Conservation (phyloP, 2,888 invertebrate genomes). For the Dasysyrphus albostriatus region DNA sequence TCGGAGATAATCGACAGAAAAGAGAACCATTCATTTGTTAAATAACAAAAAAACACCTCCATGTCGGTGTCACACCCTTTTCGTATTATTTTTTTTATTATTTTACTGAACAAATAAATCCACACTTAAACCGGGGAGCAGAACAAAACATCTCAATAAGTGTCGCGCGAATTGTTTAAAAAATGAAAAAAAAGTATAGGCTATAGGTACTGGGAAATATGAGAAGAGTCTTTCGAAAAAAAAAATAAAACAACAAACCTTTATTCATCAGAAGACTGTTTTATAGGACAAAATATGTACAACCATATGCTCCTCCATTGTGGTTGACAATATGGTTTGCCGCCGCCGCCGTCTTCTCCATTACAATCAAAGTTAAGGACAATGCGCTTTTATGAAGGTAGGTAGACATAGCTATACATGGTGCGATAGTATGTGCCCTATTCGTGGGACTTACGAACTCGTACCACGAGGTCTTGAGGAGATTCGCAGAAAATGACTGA, state of each 20-base stretch:
- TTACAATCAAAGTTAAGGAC: slow-evolving; percentile 61
- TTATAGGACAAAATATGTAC: neutral
- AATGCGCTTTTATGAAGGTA: slow-evolving; percentile 60
- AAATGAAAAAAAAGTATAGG: slow-evolving; percentile 9
- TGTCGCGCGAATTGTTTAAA: slow-evolving; percentile 56
- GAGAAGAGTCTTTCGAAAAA: slow-evolving; percentile 33
- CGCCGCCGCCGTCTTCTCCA: slow-evolving; percentile 37
- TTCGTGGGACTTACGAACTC: slow-evolving; percentile 6
- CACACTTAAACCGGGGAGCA: slow-evolving; percentile 22
- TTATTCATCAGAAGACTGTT: slow-evolving; percentile 20
- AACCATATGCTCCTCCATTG: slow-evolving; percentile 59
- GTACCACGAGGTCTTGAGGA: slow-evolving; percentile 3
- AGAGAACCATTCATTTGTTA: slow-evolving; percentile 59
- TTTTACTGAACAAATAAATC: slow-evolving; percentile 50
- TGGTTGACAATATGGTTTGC: slow-evolving; percentile 58
- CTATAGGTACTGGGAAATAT: slow-evolving; percentile 36
- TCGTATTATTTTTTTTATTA: no score
- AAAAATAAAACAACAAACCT: slow-evolving; percentile 29
- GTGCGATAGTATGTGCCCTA: neutral
- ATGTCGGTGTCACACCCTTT: slow-evolving; percentile 56
- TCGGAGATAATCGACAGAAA: slow-evolving; percentile 72
- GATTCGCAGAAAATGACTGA: slow-evolving; percentile 56
- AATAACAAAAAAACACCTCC: slow-evolving; percentile 33
- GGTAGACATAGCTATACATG: neutral
- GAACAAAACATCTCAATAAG: slow-evolving; percentile 70